These are phyloP conservation scores for Drosophila asahinai DNA, from an alignment of 1,140 invertebrate genomes.

Conservation along the genomic window DNA sequence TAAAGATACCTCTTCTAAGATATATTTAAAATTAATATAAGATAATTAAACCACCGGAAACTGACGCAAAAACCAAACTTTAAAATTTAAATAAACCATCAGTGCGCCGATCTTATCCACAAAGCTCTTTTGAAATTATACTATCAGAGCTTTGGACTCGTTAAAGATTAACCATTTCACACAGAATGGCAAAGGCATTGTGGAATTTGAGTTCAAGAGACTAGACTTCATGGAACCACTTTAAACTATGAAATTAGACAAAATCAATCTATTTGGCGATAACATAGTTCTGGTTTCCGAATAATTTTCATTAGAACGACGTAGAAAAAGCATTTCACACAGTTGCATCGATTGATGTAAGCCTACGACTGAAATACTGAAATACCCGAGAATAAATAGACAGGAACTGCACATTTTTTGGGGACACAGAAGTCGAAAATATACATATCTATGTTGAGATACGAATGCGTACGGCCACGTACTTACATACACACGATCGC, in stretches of 20 bases:
- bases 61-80: neutral
- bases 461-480: slow-evolving; percentile 27
- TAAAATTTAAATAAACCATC: neutral
- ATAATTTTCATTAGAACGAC: too few species aligned
- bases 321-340: neutral
- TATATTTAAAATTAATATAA: too few species aligned
- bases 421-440: slow-evolving; percentile 32
- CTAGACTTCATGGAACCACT: slow-evolving; percentile 21
- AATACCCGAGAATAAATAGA: slow-evolving; percentile 42
- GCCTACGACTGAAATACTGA: slow-evolving; percentile 5
- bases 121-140: slow-evolving; percentile 15
- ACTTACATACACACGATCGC: slow-evolving; percentile 24
- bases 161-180: slow-evolving; percentile 1
- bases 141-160: slow-evolving; percentile 1
- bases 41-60: neutral
- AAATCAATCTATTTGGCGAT: neutral
- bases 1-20: too few species aligned
- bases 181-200: neutral
- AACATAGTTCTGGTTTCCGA: neutral
- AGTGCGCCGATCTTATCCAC: neutral
- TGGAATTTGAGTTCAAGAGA: neutral
- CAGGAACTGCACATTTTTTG: slow-evolving; percentile 54
- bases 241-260: neutral
- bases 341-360: slow-evolving; percentile 22
- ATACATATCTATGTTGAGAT: neutral